Evolutionary conservation across 2,797 vertebrate genomes (phyloP).

Genomic region (Pteronotus mesoamericanus): DNA sequence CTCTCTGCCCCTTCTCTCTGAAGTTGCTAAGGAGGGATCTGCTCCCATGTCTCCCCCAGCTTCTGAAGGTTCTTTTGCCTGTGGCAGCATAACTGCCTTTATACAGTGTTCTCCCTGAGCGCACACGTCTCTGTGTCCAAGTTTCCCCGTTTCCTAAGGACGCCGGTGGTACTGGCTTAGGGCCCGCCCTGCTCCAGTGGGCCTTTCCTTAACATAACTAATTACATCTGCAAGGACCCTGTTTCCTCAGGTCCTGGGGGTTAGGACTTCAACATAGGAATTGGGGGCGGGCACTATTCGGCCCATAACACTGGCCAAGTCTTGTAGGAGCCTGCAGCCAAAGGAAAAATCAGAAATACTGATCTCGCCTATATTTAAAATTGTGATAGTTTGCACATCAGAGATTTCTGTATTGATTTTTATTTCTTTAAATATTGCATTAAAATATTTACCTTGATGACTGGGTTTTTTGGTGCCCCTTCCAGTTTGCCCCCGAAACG

Average conservation of each 20-base stretch:
- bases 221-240: neutral
- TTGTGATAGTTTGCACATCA: neutral
- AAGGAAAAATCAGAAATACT: neutral
- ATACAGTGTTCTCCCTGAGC: neutral
- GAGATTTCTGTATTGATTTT: neutral
- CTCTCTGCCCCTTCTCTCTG: neutral
- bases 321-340: neutral
- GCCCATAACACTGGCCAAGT: neutral
- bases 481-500: neutral
- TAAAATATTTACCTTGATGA: neutral
- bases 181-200: neutral
- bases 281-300: too few relatives aligned
- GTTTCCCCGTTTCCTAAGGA: neutral
- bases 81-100: neutral
- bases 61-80: neutral
- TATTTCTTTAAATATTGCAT: neutral
- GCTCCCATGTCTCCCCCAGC: neutral
- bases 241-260: neutral
- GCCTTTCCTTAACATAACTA: neutral
- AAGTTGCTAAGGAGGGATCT: neutral
- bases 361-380: neutral
- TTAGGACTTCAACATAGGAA: neutral
- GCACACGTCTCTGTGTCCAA: neutral
- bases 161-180: accelerated
- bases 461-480: neutral